phyloP scores from a whole-genome alignment of 1,140 invertebrate species.

The Microplitis mediator region DNA sequence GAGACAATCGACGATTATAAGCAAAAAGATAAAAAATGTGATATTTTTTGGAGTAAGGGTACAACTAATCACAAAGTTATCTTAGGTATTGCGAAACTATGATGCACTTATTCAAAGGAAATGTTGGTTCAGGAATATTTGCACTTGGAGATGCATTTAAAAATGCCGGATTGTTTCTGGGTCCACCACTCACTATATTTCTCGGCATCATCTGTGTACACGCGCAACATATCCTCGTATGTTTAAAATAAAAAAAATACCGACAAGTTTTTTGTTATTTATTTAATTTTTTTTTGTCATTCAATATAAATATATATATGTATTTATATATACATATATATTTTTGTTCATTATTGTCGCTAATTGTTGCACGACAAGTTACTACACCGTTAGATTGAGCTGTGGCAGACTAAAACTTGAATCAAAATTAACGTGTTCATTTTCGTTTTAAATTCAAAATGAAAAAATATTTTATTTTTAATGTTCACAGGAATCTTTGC shows the following conservation, averaged over 20 bases:
- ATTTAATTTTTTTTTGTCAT: not conserved
- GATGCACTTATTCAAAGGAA: constrained; percentile 77
- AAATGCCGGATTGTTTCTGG: constrained; percentile 73
- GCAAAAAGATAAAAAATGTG: no score
- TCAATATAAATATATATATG: not conserved
- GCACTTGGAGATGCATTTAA: constrained; percentile 79
- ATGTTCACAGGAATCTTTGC: not conserved
- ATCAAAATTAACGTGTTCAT: not conserved
- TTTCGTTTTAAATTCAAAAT: not conserved
- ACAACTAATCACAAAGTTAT: constrained; percentile 14
- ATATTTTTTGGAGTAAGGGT: not conserved
- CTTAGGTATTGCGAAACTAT: constrained; percentile 74
- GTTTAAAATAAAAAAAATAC: constrained; percentile 37
- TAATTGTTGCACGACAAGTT: not conserved
- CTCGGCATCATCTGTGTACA: constrained; percentile 76
- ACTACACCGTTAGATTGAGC: constrained; percentile 6
- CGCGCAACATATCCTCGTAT: constrained; percentile 75
- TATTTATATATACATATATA: not conserved
- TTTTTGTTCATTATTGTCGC: not conserved
- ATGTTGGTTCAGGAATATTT: constrained; percentile 77
- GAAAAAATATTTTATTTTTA: not conserved
- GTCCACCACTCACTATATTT: constrained; percentile 68
- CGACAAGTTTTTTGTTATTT: not conserved
- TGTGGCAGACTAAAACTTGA: constrained; percentile 24
- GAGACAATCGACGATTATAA: no score